These are phyloP conservation scores for Drosophila quadrilineata DNA, from an alignment of 1,140 invertebrate species.

Conservation along the genomic window DNA sequence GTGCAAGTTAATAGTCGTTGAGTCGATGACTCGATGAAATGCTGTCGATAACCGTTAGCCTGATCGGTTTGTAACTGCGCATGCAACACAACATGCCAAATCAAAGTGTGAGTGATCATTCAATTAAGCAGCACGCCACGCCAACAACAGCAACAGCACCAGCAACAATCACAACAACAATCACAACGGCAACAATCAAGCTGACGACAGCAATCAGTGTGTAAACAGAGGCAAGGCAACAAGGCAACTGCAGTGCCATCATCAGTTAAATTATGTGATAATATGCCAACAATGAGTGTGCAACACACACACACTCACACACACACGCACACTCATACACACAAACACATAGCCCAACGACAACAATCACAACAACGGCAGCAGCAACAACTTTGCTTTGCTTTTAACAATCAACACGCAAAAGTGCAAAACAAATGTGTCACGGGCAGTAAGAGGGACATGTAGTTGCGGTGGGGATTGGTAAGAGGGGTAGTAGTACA, in stretches of 20 bases:
- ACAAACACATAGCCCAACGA: conserved; percentile 8
- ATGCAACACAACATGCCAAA: conserved; percentile 65
- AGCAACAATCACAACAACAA: conserved; percentile 20
- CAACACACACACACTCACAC: conserved; percentile 49
- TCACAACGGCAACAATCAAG: conserved; percentile 23
- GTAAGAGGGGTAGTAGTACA: neutral
- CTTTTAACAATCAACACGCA: conserved; percentile 73
- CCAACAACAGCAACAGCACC: conserved; percentile 13
- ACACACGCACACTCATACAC: conserved; percentile 14
- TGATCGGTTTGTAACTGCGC: conserved; percentile 28
- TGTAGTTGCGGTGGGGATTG: neutral
- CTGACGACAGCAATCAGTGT: conserved; percentile 51
- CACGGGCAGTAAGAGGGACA: conserved; percentile 11
- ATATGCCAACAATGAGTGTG: conserved; percentile 79
- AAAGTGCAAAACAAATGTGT: conserved; percentile 74
- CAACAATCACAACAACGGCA: conserved; percentile 17
- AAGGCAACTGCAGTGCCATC: conserved; percentile 53
- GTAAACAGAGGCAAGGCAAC: conserved; percentile 41
- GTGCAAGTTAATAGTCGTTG: conserved; percentile 29
- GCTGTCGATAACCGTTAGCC: conserved; percentile 50
- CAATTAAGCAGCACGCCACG: conserved; percentile 71
- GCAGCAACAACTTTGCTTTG: conserved; percentile 23
- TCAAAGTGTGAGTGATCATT: conserved; percentile 79
- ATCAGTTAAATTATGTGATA: conserved; percentile 80
- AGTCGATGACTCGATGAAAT: conserved; percentile 37